Evolutionary conservation across 2,797 vertebrate species (phyloP), one percentile per base, ranked within the genome.

Genomic region (Falco novaeseelandiae): DNA sequence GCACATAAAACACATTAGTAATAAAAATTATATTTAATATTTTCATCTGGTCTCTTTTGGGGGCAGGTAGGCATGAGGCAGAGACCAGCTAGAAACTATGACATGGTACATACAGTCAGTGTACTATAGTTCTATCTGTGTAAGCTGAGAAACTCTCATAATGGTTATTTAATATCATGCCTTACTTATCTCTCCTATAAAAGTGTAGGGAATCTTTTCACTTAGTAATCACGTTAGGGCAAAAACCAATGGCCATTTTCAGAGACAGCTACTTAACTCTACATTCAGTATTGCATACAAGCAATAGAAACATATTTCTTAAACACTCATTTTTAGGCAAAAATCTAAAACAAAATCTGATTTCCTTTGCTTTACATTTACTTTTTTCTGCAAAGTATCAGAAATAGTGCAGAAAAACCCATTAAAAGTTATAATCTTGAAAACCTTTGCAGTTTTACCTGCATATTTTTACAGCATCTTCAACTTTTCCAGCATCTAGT

Each of bases 401-500:
- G 36, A 79, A 83, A 76, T 2, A 69, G 36, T 5, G 65, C 42
- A 78, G 29, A 61, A 36, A 61, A 81, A 16, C 15, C 20, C 15
- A 30, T 8, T 23, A 17, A 20, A 69, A 62, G 26, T 15, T 29
- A 12, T 21, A 49, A 15, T 25, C 15, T 67, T 46, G 44, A 82
- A 59, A 86, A 71, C 3, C 32, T 77, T 26, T 90, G 59, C 30
- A 61, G 32, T 34, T 91, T 93, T 83, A 99, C 99, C 99, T 99
- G 98, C 99, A 99, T 74, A 99, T 99, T 83, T 98, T 98, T 44
- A 99, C 90, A 7, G 99, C 98, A 29, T 98, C 98, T 93, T 98
- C 98, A 66, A 99, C 98, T 34, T 98, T 98, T 32, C 99, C 99
- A 12, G 97, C 97, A 18, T 96, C 96, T 65, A 99, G 96, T 38